phyloP scores from a whole-genome alignment of 2,888 invertebrate species.

The Lysandra bellargus region DNA sequence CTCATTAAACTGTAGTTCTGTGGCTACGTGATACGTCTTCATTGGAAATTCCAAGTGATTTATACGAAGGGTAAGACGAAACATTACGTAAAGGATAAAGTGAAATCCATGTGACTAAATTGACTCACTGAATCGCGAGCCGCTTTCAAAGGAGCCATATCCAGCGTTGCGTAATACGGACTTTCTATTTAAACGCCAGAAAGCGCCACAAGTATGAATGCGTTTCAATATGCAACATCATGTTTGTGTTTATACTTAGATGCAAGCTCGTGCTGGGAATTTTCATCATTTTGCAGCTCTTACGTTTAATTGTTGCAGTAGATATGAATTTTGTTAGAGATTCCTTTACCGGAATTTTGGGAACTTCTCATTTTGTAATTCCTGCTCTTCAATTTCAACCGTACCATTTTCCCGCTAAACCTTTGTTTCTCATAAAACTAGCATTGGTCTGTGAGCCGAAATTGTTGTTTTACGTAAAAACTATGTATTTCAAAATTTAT shows the following conservation, averaged over 20 bases:
- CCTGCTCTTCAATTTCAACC: neutral
- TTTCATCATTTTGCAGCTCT: neutral
- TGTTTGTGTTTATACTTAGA: neutral
- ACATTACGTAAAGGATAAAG: constrained; percentile 44
- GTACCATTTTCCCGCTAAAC: neutral
- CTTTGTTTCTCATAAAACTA: neutral
- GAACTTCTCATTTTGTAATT: neutral
- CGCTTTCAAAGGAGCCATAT: constrained; percentile 28
- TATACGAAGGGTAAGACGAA: constrained; percentile 38
- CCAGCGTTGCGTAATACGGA: constrained; percentile 17
- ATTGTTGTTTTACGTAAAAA: neutral
- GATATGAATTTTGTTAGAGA: neutral
- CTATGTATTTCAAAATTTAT: neutral
- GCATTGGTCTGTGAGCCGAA: too few species aligned
- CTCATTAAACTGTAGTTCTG: neutral
- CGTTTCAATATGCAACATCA: neutral
- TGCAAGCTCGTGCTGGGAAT: neutral
- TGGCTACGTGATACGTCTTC: neutral
- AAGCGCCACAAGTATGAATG: constrained; percentile 19
- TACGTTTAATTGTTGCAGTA: neutral
- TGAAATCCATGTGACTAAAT: constrained; percentile 44
- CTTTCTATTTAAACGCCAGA: constrained; percentile 30
- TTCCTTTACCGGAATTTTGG: neutral
- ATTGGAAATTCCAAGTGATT: constrained; percentile 17
- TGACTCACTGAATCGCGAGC: constrained; percentile 33